phyloP scores from a whole-genome alignment of 2,888 invertebrate genomes.

The Dryocosmus kuriphilus region DNA sequence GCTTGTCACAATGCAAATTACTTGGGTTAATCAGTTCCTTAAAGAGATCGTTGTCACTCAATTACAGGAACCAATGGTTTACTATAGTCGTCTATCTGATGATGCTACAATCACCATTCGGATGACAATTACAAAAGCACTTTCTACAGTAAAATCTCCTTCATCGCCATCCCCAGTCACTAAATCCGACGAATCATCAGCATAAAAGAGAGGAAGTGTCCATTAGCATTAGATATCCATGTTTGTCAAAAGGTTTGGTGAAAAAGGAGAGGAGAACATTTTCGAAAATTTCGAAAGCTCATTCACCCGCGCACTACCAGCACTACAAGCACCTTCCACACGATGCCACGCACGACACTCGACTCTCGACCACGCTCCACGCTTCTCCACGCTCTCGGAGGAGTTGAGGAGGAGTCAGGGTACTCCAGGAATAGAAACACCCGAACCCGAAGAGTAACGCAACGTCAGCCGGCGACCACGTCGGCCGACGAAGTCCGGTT shows the following conservation, averaged over 20 bases:
- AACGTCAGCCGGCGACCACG: conserved; percentile 60
- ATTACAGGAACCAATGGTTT: neutral
- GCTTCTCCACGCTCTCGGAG: conserved; percentile 68
- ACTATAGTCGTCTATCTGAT: neutral
- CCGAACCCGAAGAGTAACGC: conserved; percentile 64
- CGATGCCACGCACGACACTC: conserved; percentile 67
- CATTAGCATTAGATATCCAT: neutral
- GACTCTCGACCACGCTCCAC: conserved; percentile 62
- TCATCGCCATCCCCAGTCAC: neutral
- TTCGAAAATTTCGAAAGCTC: conserved; percentile 49
- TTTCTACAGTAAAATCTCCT: neutral
- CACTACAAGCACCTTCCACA: conserved; percentile 59
- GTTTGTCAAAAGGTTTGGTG: neutral
- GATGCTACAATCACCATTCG: neutral
- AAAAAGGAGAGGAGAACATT: conserved; percentile 19
- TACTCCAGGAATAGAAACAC: conserved; percentile 77
- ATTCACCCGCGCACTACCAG: conserved; percentile 61
- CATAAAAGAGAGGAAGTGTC: neutral
- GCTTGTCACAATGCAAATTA: too few relatives aligned
- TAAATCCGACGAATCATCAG: neutral
- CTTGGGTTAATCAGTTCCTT: neutral
- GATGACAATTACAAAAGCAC: neutral
- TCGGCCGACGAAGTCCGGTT: conserved; percentile 53
- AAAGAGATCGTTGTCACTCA: neutral
- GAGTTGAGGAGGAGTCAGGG: conserved; percentile 72